Percentiles rank a stretch among this genome's conserved stretches.
These are phyloP conservation scores for Hirtodrosophila alboralis DNA, from an alignment of 2,888 invertebrate species.

Conservation along the genomic window DNA sequence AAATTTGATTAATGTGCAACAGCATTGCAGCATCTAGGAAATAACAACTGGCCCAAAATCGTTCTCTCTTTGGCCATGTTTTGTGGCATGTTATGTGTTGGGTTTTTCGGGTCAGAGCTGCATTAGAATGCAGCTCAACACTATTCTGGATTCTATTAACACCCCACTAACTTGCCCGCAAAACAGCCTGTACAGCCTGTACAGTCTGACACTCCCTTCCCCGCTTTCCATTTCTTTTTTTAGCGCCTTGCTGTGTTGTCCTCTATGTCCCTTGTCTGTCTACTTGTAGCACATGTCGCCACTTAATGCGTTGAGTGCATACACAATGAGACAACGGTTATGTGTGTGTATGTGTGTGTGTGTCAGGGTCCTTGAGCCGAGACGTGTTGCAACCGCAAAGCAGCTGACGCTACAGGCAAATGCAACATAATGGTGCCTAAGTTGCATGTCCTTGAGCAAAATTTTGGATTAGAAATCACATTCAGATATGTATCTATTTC, in stretches of 20 bases:
- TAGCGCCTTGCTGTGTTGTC: not conserved
- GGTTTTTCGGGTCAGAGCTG: constrained; percentile 19
- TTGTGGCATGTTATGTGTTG: constrained; percentile 21
- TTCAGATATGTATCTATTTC: not conserved
- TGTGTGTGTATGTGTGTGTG: constrained; percentile 1
- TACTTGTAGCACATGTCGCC: constrained; percentile 71
- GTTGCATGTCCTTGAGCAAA: constrained; percentile 6
- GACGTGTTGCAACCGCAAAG: constrained; percentile 23
- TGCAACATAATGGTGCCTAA: constrained; percentile 25
- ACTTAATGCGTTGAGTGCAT: constrained; percentile 77
- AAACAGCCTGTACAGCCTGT: not conserved
- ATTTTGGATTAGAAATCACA: constrained; percentile 1
- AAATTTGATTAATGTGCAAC: constrained; percentile 53
- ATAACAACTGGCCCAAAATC: constrained; percentile 9
- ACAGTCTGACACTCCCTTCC: no score
- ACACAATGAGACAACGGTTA: constrained; percentile 64
- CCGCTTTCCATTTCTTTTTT: no score
- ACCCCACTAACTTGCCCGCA: constrained; percentile 43
- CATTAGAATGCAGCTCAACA: constrained; percentile 66
- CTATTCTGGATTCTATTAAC: constrained; percentile 60
- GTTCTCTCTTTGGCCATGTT: constrained; percentile 24
- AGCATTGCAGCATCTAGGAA: constrained; percentile 9
- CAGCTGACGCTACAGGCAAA: constrained; percentile 38
- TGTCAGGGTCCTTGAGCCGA: constrained; percentile 8
- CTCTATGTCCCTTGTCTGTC: constrained; percentile 25